These are phyloP conservation scores for Sandelia bainsii DNA, from an alignment of 2,797 vertebrate genomes.

Conservation along the genomic window DNA sequence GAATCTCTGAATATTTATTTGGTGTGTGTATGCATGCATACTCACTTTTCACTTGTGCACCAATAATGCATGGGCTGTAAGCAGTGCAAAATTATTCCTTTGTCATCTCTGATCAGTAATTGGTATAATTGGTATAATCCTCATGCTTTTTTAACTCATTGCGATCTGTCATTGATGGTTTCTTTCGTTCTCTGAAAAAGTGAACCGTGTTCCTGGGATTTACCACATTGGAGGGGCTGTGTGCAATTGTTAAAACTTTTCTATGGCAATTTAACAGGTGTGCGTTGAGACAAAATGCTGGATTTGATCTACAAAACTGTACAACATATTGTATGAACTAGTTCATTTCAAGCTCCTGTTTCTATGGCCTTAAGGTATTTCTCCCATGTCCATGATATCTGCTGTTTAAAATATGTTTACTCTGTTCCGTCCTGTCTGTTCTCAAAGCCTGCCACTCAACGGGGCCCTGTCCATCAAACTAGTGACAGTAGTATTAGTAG, in stretches of 20 bases:
- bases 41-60: background rate
- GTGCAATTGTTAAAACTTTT: background rate
- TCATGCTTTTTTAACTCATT: background rate
- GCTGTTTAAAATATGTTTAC: background rate
- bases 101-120: constrained; percentile 5
- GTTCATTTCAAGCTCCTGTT: no score
- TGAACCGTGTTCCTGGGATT: background rate
- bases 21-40: background rate
- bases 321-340: no score
- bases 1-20: constrained; percentile 29
- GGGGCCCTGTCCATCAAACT: background rate
- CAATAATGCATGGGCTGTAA: background rate
- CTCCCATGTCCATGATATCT: constrained; percentile 1
- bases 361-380: background rate
- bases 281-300: background rate
- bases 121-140: no score
- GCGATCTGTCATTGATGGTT: background rate
- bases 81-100: background rate
- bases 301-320: background rate
- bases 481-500: background rate
- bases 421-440: background rate
- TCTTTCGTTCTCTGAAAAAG: background rate
- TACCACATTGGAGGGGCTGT: background rate
- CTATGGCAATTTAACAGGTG: background rate
- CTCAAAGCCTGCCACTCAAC: background rate